These are phyloP conservation scores for Drosophila varians DNA, from an alignment of 1,140 invertebrate genomes.

Conservation along the genomic window DNA sequence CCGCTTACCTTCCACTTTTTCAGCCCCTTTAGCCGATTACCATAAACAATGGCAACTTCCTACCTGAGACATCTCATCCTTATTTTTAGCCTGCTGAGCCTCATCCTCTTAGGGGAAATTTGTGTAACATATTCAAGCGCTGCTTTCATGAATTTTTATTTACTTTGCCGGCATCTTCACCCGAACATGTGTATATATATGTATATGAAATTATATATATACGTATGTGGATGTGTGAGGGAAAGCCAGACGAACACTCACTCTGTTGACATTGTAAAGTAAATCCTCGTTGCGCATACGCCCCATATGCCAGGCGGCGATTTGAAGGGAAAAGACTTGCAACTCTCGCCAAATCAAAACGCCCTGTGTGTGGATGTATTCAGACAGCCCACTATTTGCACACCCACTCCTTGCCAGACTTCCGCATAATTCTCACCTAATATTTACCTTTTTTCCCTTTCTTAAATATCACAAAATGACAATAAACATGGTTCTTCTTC, in stretches of 20 bases:
- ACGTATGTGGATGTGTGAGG: slow-evolving; percentile 4
- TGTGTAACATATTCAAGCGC: slow-evolving; percentile 57
- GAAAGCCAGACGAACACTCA: slow-evolving; percentile 33
- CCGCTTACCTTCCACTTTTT: slow-evolving; percentile 8
- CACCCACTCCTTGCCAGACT: slow-evolving; percentile 5
- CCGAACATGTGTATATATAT: slow-evolving; percentile 4
- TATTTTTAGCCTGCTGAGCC: slow-evolving; percentile 19
- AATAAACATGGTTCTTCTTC: not conserved
- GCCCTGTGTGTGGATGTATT: slow-evolving; percentile 22
- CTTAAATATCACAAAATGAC: not conserved
- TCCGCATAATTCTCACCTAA: slow-evolving; percentile 2
- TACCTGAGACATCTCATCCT: slow-evolving; percentile 42
- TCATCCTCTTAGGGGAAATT: slow-evolving; percentile 40
- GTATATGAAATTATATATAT: not conserved
- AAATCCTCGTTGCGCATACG: slow-evolving; percentile 72
- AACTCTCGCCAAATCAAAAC: slow-evolving; percentile 29
- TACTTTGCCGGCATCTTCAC: slow-evolving; percentile 42
- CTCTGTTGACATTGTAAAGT: slow-evolving; percentile 66
- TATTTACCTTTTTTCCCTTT: not conserved
- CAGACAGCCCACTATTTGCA: slow-evolving; percentile 37
- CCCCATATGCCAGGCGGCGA: slow-evolving; percentile 45
- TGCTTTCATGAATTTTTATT: slow-evolving; percentile 59
- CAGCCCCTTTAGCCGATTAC: slow-evolving; percentile 22
- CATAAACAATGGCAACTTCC: slow-evolving; percentile 62
- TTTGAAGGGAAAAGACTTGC: slow-evolving; percentile 5